A percentile compares a stretch with the other conserved stretches of the same genome.
phyloP scores from a whole-genome alignment of 2,888 invertebrate genomes.

The Diplazon laetatorius region DNA sequence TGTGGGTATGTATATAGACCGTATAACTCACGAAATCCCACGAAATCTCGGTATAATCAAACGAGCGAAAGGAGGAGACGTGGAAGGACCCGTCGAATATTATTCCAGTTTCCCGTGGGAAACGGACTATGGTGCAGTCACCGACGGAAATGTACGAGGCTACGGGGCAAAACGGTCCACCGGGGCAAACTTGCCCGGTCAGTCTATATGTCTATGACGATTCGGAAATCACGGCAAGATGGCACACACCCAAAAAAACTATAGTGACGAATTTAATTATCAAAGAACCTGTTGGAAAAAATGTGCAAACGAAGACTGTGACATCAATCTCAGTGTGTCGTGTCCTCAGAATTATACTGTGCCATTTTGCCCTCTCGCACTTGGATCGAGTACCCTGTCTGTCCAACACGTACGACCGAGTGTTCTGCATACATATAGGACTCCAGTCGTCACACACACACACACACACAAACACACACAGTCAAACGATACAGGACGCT shows the following conservation, averaged over 20 bases:
- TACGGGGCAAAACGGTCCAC: background rate
- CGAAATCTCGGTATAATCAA: background rate
- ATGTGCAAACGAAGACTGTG: too few relatives aligned
- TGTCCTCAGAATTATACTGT: too few relatives aligned
- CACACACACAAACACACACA: background rate
- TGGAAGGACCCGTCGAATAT: conserved; percentile 49
- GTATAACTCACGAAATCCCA: conserved; percentile 11
- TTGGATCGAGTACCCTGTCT: conserved; percentile 16
- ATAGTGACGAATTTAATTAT: too few relatives aligned
- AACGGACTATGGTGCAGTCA: conserved; percentile 30
- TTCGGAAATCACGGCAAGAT: too few relatives aligned
- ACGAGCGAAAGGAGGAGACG: conserved; percentile 9
- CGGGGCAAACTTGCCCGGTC: background rate
- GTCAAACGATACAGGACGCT: conserved; percentile 10
- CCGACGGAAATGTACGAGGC: conserved; percentile 11
- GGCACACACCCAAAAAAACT: too few relatives aligned
- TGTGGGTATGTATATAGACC: background rate
- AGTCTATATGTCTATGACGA: background rate
- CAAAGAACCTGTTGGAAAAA: too few relatives aligned
- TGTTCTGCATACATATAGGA: background rate
- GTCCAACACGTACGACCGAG: background rate
- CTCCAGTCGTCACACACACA: too few relatives aligned
- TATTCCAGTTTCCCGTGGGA: conserved; percentile 40
- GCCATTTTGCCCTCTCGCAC: too few relatives aligned
- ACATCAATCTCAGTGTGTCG: too few relatives aligned